Evolutionary conservation across 2,797 vertebrate genomes (phyloP).

Genomic region (Pantherophis vulpinus): DNA sequence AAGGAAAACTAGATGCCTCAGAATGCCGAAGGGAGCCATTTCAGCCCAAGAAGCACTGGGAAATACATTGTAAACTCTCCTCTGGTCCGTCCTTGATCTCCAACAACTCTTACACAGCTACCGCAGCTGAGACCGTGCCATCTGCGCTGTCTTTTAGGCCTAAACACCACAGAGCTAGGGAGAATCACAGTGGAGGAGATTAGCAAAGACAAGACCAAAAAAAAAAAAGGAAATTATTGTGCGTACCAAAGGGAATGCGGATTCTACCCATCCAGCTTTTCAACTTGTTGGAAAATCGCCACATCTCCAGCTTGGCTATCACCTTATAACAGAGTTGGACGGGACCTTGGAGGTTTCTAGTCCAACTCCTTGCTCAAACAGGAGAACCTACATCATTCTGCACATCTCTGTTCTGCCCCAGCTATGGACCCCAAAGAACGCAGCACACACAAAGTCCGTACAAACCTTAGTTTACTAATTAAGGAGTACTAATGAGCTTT

Average conservation of each 20-base stretch:
- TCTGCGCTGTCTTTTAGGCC: background rate
- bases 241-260: background rate
- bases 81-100: slow-evolving; percentile 28
- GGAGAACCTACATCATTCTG: no score
- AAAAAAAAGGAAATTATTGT: background rate
- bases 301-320: background rate
- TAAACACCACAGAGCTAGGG: background rate
- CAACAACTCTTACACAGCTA: slow-evolving; percentile 33
- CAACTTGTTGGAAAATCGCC: background rate
- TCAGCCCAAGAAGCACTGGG: background rate
- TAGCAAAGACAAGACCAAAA: background rate
- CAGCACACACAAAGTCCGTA: no score
- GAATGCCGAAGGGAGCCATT: background rate
- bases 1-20: background rate
- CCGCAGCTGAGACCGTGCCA: background rate
- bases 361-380: background rate
- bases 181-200: background rate
- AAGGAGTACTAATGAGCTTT: no score
- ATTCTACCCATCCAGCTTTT: background rate
- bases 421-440: no score
- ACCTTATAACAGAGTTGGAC: background rate
- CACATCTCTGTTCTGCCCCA: no score
- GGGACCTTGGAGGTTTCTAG: background rate
- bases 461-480: no score
- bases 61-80: background rate